Base-by-base conservation (phyloP, 1,140 invertebrate genomes). In the Drosophila prosaltans region DNA sequence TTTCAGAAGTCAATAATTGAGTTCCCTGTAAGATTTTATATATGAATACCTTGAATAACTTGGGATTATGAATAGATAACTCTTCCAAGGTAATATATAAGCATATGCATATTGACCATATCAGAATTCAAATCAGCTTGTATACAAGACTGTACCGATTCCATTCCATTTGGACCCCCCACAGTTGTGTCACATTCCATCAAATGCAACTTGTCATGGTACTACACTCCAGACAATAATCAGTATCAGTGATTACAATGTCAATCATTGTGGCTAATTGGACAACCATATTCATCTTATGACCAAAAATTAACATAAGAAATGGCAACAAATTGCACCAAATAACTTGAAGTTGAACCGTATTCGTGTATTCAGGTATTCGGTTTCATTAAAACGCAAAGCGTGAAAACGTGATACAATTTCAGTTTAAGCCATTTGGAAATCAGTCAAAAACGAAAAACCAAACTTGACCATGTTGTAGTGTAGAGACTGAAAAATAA, bases 341-440 rank as follows among this genome's bases (percentile, higher is more conserved):
- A 88, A 89, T 80, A 89, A 78, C 78, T 79, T 81, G 75, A 72
- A 68, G 68, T 75, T 78, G 81, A 81, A 57, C 54, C 54, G 39
- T 51, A 66, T 64, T 65, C 54, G 45, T 71, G 65, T 73, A 60
- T 58, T 69, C 63, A n/a, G 63, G 76, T 71, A 67, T 65, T 65
- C 40, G 69, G 78, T 81, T 86, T 86, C 82, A 86, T 86, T 85
- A 83, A 75, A 36, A 58, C 32, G 28, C 9, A 30, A 36, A 80
- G 80, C 83, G 84, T 83, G 84, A 89, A 88, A 88, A 88, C 83
- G 83, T 88, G 83, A 80, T 80, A 88, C 59, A 88, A 88, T 88
- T 88, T 77, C 66, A 68, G 76, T 82, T 73, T 69, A n/a, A 60
- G 45, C 63, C 69, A 68, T 74, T 81, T 85, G 81, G 74, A 75